Evolutionary conservation across 30 jellyfish, hydroid and myxozoan genomes (phyloP).

Genomic region (Hydractinia echinata): DNA sequence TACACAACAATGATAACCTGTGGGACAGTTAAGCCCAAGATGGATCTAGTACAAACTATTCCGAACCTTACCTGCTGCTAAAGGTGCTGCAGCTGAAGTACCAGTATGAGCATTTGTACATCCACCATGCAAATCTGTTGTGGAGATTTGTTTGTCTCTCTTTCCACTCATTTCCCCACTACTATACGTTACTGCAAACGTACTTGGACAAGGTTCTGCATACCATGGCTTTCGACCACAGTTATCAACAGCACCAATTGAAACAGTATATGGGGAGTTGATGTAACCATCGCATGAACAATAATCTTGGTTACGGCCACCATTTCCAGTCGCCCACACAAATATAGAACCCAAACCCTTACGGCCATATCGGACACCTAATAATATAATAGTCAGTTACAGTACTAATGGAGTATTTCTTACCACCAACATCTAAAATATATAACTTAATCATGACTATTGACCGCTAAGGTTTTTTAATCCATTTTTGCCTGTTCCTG

Average conservation of each 20-base stretch:
- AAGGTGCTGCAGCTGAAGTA: slow-evolving; percentile 99
- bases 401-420: no score
- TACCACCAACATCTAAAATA: no score
- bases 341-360: slow-evolving; percentile 86
- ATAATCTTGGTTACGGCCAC: slow-evolving; percentile 81
- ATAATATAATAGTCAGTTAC: no score
- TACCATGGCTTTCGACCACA: slow-evolving; percentile 98
- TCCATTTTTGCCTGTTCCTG: no score
- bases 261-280: slow-evolving; percentile 74
- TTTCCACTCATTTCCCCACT: slow-evolving; percentile 81
- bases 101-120: slow-evolving; percentile 92
- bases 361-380: slow-evolving; percentile 78
- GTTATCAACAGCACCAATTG: slow-evolving; percentile 98
- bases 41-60: no score
- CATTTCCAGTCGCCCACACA: slow-evolving; percentile 99
- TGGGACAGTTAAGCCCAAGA: no score
- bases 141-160: slow-evolving; percentile 71
- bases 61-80: slow-evolving; percentile 78
- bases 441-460: no score
- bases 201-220: slow-evolving; percentile 98
- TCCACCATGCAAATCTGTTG: slow-evolving; percentile 81
- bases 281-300: slow-evolving; percentile 99
- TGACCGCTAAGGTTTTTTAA: no score
- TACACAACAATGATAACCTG: no score
- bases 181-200: slow-evolving; percentile 98